phyloP scores from a whole-genome alignment of 2,797 vertebrate species.

The Salarias fasciatus region DNA sequence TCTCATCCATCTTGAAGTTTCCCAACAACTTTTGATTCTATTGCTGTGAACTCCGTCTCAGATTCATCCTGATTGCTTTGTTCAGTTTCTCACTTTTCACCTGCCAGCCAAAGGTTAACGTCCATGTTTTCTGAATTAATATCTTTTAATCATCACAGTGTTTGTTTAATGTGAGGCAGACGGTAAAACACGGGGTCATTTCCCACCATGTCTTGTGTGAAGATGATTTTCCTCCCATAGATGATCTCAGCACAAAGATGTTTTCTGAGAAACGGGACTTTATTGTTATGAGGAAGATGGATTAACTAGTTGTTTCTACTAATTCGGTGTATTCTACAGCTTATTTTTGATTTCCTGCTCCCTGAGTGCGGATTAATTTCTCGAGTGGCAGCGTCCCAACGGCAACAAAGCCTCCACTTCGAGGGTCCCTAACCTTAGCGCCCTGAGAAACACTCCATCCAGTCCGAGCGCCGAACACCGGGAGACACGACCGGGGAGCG shows the following conservation, averaged over 20 bases:
- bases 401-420: slow-evolving; percentile 68
- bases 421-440: slow-evolving; percentile 58
- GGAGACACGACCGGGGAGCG: slow-evolving; percentile 56
- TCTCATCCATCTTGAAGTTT: too few relatives aligned
- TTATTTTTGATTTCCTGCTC: slow-evolving; percentile 82
- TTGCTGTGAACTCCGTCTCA: not conserved
- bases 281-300: slow-evolving; percentile 52
- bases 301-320: slow-evolving; percentile 71
- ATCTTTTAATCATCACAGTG: not conserved
- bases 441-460: slow-evolving; percentile 59
- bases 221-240: slow-evolving; percentile 28
- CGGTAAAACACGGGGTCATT: slow-evolving; percentile 16
- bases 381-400: slow-evolving; percentile 71
- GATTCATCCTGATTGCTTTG: too few relatives aligned
- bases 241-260: slow-evolving; percentile 43
- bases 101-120: too few relatives aligned
- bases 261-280: slow-evolving; percentile 64
- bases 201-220: slow-evolving; percentile 40
- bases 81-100: not conserved
- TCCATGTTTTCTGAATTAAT: too few relatives aligned
- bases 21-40: not conserved
- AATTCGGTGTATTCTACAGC: slow-evolving; percentile 69
- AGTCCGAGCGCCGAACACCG: slow-evolving; percentile 49
- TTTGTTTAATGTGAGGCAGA: slow-evolving; percentile 32
- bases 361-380: slow-evolving; percentile 71